Base-by-base conservation (phyloP, 2,888 invertebrate species). In the Apeira syringaria region DNA sequence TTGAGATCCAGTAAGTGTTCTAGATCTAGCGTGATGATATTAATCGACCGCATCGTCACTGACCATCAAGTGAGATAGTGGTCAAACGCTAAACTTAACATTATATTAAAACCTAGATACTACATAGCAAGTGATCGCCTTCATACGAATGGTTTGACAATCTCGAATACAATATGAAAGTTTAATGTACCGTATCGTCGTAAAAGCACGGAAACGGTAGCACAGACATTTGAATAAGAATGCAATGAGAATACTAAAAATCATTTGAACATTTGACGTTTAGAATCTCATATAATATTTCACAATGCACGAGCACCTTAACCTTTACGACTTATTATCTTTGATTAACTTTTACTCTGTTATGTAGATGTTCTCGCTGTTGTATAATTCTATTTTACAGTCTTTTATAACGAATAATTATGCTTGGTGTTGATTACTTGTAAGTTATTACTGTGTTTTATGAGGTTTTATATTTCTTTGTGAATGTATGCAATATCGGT, bases 141-240 rank as follows among this genome's bases (percentile, higher is more conserved):
- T 44, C 15, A 44, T 34, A 25, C 5, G 13, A 31, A 40, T 32
- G 34, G n/a, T 29, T 44, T 31, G 18, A 41, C 44, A 17, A 26
- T 24, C 24, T 33, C 17, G 30, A 31, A 27, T 37, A 30, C 34
- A 32, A 42, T 34, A 38, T 35, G 28, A 38, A 30, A 29, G 24
- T 31, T 41, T 18, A 44, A 34, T 38, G 38, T 35, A 41, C 11
- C 20, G 13, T 7, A 29, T 8, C 22, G 35, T 40, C 44, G 50
- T 50, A 41, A 51, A 44, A 13, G 12, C 27, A 26, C 38, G 45
- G 40, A 46, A 36, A 37, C 47, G 38, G 42, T 39, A 39, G 44
- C 39, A 5, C 25, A 2, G 20, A 9, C n/a, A 47, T 41, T 47
- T 44, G 43, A 33, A 41, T 44, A 44, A 26, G 32, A 47, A 48